Conservation (phyloP, 2,113 vertebrate genomes). For the Perca flavescens region DNA sequence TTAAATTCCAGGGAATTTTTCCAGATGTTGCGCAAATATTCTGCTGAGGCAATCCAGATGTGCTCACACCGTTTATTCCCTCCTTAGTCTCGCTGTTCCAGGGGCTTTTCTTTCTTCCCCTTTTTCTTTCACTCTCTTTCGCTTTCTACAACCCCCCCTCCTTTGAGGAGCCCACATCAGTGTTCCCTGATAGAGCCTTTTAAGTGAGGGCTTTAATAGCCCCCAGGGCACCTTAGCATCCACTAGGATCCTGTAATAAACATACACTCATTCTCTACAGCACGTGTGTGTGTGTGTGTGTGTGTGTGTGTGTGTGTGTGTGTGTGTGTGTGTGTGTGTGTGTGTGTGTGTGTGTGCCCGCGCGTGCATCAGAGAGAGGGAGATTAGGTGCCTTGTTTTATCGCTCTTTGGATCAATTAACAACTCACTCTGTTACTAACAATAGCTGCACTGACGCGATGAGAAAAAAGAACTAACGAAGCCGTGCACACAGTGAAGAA, state of each 20-base stretch:
- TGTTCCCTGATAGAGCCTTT: slow-evolving; percentile 70
- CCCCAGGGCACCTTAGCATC: slow-evolving; percentile 73
- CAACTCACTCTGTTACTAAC: slow-evolving; percentile 69
- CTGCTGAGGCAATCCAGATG: slow-evolving; percentile 86
- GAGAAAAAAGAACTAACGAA: slow-evolving; percentile 20
- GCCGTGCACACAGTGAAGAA: not conserved
- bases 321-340: slow-evolving; percentile 7
- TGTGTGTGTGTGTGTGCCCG: not conserved
- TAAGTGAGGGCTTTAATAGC: slow-evolving; percentile 75
- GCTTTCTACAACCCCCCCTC: slow-evolving; percentile 33
- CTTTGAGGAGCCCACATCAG: slow-evolving; percentile 50
- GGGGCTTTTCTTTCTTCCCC: slow-evolving; percentile 53
- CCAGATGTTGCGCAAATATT: slow-evolving; percentile 87
- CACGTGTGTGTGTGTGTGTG: not conserved
- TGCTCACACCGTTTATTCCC: slow-evolving; percentile 70
- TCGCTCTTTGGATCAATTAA: slow-evolving; percentile 73
- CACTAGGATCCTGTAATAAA: slow-evolving; percentile 81
- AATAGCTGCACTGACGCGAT: slow-evolving; percentile 49
- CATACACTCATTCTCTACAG: slow-evolving; percentile 68
- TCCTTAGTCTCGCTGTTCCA: slow-evolving; percentile 61
- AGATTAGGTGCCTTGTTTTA: slow-evolving; percentile 68
- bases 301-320: slow-evolving; percentile 17
- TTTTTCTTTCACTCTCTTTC: slow-evolving; percentile 27
- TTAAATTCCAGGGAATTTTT: slow-evolving; percentile 85
- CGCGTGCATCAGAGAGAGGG: not conserved